Percentiles rank a stretch among this genome's conserved stretches.
phyloP scores from a whole-genome alignment of 1,140 invertebrate genomes.

The Panagrolaimus sp. region DNA sequence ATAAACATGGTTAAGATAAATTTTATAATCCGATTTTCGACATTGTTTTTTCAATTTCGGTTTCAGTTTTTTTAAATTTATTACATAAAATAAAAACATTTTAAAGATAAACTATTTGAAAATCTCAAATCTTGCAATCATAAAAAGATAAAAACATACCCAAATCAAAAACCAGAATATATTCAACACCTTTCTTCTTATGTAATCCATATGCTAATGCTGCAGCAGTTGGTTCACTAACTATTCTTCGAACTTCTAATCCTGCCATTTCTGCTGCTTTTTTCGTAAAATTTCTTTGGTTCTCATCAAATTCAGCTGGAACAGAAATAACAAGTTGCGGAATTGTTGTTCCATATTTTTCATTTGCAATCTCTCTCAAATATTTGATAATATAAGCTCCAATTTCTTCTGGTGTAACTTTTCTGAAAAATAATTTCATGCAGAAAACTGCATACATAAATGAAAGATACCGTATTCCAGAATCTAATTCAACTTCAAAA shows the following conservation, averaged over 20 bases:
- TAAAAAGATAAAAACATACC: constrained; percentile 40
- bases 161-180: constrained; percentile 63
- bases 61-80: too few species aligned
- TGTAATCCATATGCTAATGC: constrained; percentile 60
- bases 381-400: constrained; percentile 56
- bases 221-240: constrained; percentile 60
- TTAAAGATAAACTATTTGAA: background rate
- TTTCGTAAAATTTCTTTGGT: constrained; percentile 49
- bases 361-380: constrained; percentile 43
- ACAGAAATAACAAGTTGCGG: constrained; percentile 56
- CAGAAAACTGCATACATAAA: background rate
- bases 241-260: constrained; percentile 75
- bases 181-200: constrained; percentile 60
- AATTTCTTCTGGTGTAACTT: constrained; percentile 52
- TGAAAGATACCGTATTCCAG: constrained; percentile 21
- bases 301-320: constrained; percentile 56
- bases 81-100: too few species aligned
- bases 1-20: too few species aligned
- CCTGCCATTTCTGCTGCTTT: constrained; percentile 61
- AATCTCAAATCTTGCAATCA: background rate
- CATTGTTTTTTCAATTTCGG: too few species aligned
- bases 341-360: constrained; percentile 29
- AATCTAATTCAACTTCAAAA: constrained; percentile 47
- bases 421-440: constrained; percentile 29
- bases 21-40: too few species aligned